Evolutionary conservation across 1,140 invertebrate species (phyloP).

Genomic region (Megathymus violae): DNA sequence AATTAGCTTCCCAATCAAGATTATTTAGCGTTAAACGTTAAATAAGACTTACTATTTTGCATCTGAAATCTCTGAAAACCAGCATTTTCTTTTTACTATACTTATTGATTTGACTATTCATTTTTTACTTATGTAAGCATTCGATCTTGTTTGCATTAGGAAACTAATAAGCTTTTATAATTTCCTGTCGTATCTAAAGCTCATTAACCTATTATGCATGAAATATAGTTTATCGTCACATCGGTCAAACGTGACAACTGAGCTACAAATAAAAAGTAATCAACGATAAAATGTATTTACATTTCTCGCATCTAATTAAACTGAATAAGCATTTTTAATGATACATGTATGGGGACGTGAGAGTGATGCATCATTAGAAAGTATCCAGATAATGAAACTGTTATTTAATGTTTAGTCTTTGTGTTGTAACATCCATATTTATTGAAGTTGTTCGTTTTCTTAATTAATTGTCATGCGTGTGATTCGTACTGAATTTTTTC

Average conservation of each 20-base stretch:
- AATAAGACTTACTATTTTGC: no score
- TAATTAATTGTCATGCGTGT: no score
- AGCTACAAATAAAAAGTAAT: conserved; percentile 11
- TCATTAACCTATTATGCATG: conserved; percentile 28
- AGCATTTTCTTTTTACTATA: no score
- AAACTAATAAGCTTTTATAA: conserved; percentile 4
- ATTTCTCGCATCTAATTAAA: conserved; percentile 20
- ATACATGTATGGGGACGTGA: conserved; percentile 10
- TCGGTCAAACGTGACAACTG: conserved; percentile 25
- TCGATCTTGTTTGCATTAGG: not conserved
- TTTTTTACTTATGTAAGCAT: no score
- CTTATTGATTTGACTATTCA: no score
- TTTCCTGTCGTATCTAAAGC: conserved; percentile 1
- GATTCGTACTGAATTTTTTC: no score
- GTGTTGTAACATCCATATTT: no score
- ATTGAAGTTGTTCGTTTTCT: no score
- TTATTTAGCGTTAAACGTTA: no score
- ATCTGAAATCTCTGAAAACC: no score
- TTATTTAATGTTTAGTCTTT: no score
- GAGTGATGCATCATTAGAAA: conserved; percentile 29
- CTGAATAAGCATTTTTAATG: conserved; percentile 26
- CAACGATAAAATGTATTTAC: conserved; percentile 21
- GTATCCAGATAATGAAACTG: conserved; percentile 18
- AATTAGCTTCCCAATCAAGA: no score
- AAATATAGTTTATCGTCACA: conserved; percentile 21